Base-by-base conservation (phyloP, 1,140 invertebrate genomes). In the Ips nitidus region DNA sequence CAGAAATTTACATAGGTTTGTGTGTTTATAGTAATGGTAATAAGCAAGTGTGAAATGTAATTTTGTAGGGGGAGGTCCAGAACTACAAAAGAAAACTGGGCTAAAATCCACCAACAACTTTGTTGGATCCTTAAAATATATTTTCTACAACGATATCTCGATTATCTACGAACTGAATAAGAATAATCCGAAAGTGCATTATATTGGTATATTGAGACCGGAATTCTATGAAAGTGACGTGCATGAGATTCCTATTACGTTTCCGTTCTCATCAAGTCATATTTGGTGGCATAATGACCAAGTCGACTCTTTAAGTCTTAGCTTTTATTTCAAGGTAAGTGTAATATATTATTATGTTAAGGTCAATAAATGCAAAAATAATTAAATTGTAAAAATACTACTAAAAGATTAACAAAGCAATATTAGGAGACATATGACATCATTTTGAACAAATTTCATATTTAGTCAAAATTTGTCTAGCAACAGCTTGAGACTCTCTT, bases 131-230 rank as follows among this genome's bases (percentile, higher is more conserved):
- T 78, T 97, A 1, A 94, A 95, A 75, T 94, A 95, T 80, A 92
- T 96, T 37, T 97, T 95, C 79, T 94, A 94, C 78, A 96, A 97
- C 79, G 93, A 94, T 74, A 88, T 94, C 22, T 95, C 93, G 1
- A 93, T 97, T 64, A 83, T 97, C 52, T 95, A 95, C 77, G 91
- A 94, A 77, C 80, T 97, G 60, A 90, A 91, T 71, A 87, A 90
- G 72, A 87, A 87, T 66, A 91, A 92, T 80, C 89, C 90, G 36
- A 94, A 94, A 85, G 90, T 94, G n/a, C 80, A 81, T 70, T 81
- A 82, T 52, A 80, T 81, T 60, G 88, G 94, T 22, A 89, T 94
- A 1, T 79, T 93, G 55, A 88, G 89, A 70, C 90, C 93, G 0
- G 90, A 94, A 79, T 94, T 92, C 75, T 88, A 89, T 71, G 93